Percentiles rank a stretch among this genome's conserved stretches.
Evolutionary conservation across 2,888 invertebrate species (phyloP).

Genomic region (Zaprionus lineosus): DNA sequence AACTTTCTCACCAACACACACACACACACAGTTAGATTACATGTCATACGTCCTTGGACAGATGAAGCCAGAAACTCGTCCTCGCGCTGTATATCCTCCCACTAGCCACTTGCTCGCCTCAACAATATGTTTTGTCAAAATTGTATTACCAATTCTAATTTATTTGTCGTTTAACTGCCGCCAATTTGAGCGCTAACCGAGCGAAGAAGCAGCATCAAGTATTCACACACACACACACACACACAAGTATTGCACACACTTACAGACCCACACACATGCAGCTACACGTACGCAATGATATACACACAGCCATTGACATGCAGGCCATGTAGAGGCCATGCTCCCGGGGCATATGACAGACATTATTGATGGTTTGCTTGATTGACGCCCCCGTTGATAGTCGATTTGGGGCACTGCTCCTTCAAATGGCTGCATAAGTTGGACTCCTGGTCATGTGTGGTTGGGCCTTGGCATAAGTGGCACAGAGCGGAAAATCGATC

Average conservation of each 20-base stretch:
- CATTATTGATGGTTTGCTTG: conserved; percentile 44
- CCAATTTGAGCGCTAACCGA: conserved; percentile 50
- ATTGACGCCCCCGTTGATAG: conserved; percentile 30
- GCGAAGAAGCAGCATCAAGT: background rate
- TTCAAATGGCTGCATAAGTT: conserved; percentile 9
- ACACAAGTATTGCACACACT: too few relatives aligned
- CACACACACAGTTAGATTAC: conserved; percentile 64
- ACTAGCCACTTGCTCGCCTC: background rate
- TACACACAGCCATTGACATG: conserved; percentile 24
- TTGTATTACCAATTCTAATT: conserved; percentile 76
- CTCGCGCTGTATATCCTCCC: background rate
- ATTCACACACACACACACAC: too few relatives aligned
- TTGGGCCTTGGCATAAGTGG: background rate
- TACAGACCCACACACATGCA: too few relatives aligned
- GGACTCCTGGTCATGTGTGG: background rate
- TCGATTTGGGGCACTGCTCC: conserved; percentile 15
- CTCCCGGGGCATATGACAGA: conserved; percentile 21
- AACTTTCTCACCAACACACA: too few relatives aligned
- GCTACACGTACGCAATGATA: too few relatives aligned
- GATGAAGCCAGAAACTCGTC: too few relatives aligned
- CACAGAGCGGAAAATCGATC: conserved; percentile 18
- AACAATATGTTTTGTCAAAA: conserved; percentile 41
- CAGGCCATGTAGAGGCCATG: background rate
- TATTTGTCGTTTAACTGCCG: conserved; percentile 72
- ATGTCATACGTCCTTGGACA: conserved; percentile 36